Percentiles rank a stretch among this genome's conserved stretches.
Conservation (phyloP, 2,888 invertebrate species). For the Parapristionchus giblindavisi region DNA sequence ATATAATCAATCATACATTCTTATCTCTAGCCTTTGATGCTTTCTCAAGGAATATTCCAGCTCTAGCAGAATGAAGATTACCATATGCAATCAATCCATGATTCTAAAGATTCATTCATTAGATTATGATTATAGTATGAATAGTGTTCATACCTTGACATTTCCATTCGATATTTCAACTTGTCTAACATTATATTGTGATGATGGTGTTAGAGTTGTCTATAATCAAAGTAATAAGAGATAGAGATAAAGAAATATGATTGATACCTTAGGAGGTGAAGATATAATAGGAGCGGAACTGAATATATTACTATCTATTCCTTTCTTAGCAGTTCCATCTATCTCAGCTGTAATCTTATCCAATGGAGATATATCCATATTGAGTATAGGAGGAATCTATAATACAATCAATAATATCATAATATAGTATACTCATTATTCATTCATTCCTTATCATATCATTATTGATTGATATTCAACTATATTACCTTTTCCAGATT, state of each 20-base stretch:
- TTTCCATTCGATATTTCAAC: slow-evolving; percentile 27
- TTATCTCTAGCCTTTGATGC: slow-evolving; percentile 15
- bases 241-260: too few relatives aligned
- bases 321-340: slow-evolving; percentile 8
- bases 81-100: slow-evolving; percentile 24
- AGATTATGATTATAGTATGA: neutral
- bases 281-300: neutral
- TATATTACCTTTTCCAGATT: neutral
- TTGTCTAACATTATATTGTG: neutral
- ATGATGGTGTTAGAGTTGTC: slow-evolving; percentile 1
- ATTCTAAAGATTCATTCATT: neutral
- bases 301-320: neutral
- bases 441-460: neutral
- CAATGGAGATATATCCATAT: slow-evolving; percentile 3
- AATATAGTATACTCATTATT: neutral
- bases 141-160: slow-evolving; percentile 3
- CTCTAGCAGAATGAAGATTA: slow-evolving; percentile 6
- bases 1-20: neutral
- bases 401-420: neutral
- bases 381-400: neutral
- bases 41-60: slow-evolving; percentile 28
- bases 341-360: slow-evolving; percentile 35
- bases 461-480: neutral
- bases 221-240: too few relatives aligned
- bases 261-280: neutral